Base-by-base conservation (phyloP, 2,113 vertebrate species). In the Ceyx margarethae region DNA sequence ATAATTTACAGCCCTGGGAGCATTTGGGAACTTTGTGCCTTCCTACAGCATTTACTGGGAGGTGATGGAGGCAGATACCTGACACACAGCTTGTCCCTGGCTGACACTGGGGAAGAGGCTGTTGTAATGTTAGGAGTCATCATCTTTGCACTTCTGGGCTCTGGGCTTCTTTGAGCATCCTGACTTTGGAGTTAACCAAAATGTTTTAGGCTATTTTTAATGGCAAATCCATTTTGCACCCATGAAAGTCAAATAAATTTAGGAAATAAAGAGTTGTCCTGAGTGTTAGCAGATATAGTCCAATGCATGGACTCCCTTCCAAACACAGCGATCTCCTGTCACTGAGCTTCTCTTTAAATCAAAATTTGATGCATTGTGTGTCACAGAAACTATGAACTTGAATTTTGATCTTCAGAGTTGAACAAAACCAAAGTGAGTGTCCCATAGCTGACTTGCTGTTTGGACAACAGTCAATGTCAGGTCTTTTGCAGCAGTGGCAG, bases 21-120 rank as follows among this genome's bases (percentile, higher is more conserved):
- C 54, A 43, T 83, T 89, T 89, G 79, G 84, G 85, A 84, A 95
- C 95, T 85, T 45, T 50, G 85, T 95, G 40, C 13, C 83, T 94
- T 89, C 71, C 56, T 93, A 48, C 37, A 45, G 1, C 13, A 8
- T 58, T 84, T 90, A 31, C 42, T 85, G 61, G 31, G 46, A 69
- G 76, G 50, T 67, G 62, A 50, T 0, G 3, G 64, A 66, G 42
- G 54, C 43, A 85, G 53, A 58, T 83, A 54, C 57, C 76, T 93
- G 91, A 74, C 35, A 29, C 13, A 15, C 17, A 85, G 83, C 29
- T 56, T 89, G 51, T 94, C 82, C 35, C 50, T 65, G 83, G 35
- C 46, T 94, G 66, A 56, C 1, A 8, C 40, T 62, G 45, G 48
- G 72, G 80, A 87, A 53, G 75, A 77, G 65, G 51, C 48, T 92